Base-by-base conservation (phyloP, 2,888 invertebrate genomes). In the Acanthosoma haemorrhoidale region DNA sequence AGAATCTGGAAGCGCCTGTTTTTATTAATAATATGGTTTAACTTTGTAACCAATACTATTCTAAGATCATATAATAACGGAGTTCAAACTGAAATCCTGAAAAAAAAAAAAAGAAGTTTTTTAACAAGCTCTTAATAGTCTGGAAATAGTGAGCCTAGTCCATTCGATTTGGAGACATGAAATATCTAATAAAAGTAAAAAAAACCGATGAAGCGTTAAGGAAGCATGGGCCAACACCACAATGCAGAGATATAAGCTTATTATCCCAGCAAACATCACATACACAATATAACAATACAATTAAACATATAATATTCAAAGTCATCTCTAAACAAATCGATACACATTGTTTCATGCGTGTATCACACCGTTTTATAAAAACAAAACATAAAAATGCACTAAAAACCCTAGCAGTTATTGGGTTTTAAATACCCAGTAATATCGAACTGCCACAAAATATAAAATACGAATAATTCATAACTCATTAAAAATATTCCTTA, bases 331-430 rank as follows among this genome's bases (percentile, higher is more conserved):
- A 59, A 59, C 18, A 16, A 29, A 31, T 59, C 16, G 31, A 59
- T 32, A 34, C 34, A 32, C 59, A 32, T 59, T 32, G 18, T 9
- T 29, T 29, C 8, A 31, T n/a, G 16, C 32, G 34, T 32, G 34
- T 29, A 63, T 38, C n/a, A n/a, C n/a, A n/a, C n/a, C n/a, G n/a
- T n/a, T n/a, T 16, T 4, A 63, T 38, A 63, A 63, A 63, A 38
- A 63, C 15, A 67, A 67, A 67, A 67, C 29, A 51, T 57, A 60
- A 64, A 71, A 70, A 72, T 70, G 67, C 72, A 70, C 61, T 60
- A 70, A 57, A 68, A 69, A 72, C 58, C 72, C 69, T 69, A 67
- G 69, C 73, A 72, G 70, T 61, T 70, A 66, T 32, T 67, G 67
- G 66, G 68, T 66, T 70, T 73, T 38, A 36, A 59, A 67, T 70